Base-by-base conservation (phyloP, 2,888 invertebrate species). In the Boloria euphrosyne region DNA sequence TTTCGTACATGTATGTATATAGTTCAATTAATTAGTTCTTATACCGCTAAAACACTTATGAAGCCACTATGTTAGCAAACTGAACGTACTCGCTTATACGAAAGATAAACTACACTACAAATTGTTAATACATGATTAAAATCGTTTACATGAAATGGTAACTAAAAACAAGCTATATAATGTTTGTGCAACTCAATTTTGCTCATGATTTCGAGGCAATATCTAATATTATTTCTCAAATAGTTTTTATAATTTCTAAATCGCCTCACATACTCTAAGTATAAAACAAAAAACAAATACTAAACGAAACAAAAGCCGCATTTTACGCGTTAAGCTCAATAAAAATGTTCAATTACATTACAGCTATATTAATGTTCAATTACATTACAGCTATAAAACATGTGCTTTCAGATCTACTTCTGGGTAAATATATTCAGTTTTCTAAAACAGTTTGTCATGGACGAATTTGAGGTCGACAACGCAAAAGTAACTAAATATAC, bases 331-430 rank as follows among this genome's bases (percentile, higher is more conserved):
- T 27, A 22, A 60, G 54, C 62, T 63, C 43, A 18, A 47, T 54
- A 46, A 38, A 54, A 59, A 50, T 63, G 51, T 59, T 60, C 46
- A 50, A 27, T 52, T 13, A 52, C 46, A 22, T 22, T 22, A 22
- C 22, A 22, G 1, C 22, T 22, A 22, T 22, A 22, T n/a, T n/a
- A n/a, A n/a, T 31, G 31, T 31, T 31, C 31, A 31, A 31, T 7
- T 31, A 31, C 31, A 31, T 31, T 31, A 31, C 31, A 31, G 31
- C 31, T 10, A 38, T 38, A 22, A 71, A 75, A 69, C 82, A 83
- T 81, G 82, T 78, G 79, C 85, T 84, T 82, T 76, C 80, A 66
- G 67, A 76, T 79, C 84, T 80, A 82, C 80, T 78, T 76, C 67
- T 66, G 77, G 79, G 78, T 75, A 54, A 69, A 73, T 81, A 80